phyloP scores from a whole-genome alignment of 2,888 invertebrate genomes.

The Spicauda simplicius region DNA sequence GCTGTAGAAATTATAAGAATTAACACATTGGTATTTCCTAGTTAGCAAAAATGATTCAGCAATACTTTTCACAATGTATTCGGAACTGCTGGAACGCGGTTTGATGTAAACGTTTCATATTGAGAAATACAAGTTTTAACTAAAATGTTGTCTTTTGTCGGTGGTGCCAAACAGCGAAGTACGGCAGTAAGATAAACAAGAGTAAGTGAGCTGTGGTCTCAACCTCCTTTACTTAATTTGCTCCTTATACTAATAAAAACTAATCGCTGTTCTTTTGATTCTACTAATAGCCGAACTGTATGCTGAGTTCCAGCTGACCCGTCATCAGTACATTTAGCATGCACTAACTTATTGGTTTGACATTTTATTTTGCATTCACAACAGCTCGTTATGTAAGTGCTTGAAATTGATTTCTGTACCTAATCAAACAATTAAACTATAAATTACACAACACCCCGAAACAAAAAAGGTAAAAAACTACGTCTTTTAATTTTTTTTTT shows the following conservation, averaged over 20 bases:
- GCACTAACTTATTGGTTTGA: slow-evolving; percentile 57
- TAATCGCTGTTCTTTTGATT: slow-evolving; percentile 75
- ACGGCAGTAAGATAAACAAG: slow-evolving; percentile 74
- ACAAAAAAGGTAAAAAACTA: not conserved
- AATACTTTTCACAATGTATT: not conserved
- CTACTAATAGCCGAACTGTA: slow-evolving; percentile 69
- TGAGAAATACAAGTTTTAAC: slow-evolving; percentile 56
- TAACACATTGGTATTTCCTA: not conserved
- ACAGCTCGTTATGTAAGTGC: slow-evolving; percentile 39
- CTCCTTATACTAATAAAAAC: slow-evolving; percentile 80
- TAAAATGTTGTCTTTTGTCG: slow-evolving; percentile 83
- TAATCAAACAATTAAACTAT: not conserved
- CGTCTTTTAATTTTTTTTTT: too few species aligned
- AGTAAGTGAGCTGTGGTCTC: slow-evolving; percentile 86
- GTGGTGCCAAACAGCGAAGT: slow-evolving; percentile 84
- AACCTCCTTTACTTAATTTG: slow-evolving; percentile 75
- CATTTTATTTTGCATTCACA: slow-evolving; percentile 37
- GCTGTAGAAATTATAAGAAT: not conserved
- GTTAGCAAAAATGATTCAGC: not conserved
- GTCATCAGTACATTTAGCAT: slow-evolving; percentile 53
- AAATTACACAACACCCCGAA: not conserved
- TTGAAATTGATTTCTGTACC: slow-evolving; percentile 55
- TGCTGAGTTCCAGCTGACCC: slow-evolving; percentile 68
- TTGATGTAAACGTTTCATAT: not conserved
- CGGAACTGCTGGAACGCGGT: slow-evolving; percentile 17